Base-by-base conservation (phyloP, 2,888 invertebrate genomes). In the Phaedon cochleariae region DNA sequence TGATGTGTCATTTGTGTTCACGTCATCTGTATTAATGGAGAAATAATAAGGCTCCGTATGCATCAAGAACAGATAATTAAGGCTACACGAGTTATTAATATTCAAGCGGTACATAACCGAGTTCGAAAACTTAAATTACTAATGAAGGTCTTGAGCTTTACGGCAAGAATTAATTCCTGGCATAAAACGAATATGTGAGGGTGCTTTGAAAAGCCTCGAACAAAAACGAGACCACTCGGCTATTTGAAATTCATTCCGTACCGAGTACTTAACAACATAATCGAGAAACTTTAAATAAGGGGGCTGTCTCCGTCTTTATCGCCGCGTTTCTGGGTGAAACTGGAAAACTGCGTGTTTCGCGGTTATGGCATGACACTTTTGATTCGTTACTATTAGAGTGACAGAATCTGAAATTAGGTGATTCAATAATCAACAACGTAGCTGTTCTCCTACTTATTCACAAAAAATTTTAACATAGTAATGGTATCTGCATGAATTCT, bases 201-300 rank as follows among this genome's bases (percentile, higher is more conserved):
- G 58, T 66, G 52, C 59, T 58, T 48, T 62, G 45, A 57, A 26
- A 57, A 57, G 17, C 26, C 26, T 17, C 15, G 57, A 57, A 57
- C 57, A 57, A 57, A 54, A 57, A 57, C 57, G 26, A 41, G 22
- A 55, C 55, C 57, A 46, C 57, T 45, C 45, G 45, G 31, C 72
- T 77, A 72, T 76, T 77, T 76, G 74, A 76, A 74, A 78, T 78
- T 76, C 78, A 75, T 76, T 73, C 72, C 75, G 72, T 76, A 75
- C 71, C 71, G 74, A 74, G 75, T 71, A 73, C 77, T 78, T 75
- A 76, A 76, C 57, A 57, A 72, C 74, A 73, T 77, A 77, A 78
- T 77, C 76, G 75, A 72, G 76, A 77, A 78, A 78, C 75, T 78
- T 77, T 73, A 73, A 75, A 74, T 69, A 57, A 70, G 57, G 65